Percentiles rank a stretch among this genome's conserved stretches.
These are phyloP conservation scores for Drepanosiphum platanoidis DNA, from an alignment of 2,888 invertebrate genomes.

Conservation along the genomic window DNA sequence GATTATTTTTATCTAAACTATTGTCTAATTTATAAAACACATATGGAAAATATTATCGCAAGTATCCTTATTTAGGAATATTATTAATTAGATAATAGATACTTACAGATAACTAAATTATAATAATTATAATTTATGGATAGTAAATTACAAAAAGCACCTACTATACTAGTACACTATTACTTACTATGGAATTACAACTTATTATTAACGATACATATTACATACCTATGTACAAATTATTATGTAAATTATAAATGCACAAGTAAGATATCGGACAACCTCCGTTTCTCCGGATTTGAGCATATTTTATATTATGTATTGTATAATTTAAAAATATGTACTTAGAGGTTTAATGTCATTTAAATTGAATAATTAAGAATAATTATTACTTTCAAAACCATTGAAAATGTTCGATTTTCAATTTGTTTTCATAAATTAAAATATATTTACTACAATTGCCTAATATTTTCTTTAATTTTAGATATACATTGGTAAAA, in stretches of 20 bases:
- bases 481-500: background rate
- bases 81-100: too few species aligned
- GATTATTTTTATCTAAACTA: background rate
- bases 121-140: background rate
- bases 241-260: slow-evolving; percentile 12
- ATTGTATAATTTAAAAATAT: background rate
- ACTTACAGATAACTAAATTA: background rate
- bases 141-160: slow-evolving; percentile 35
- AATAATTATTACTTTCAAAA: background rate
- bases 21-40: background rate
- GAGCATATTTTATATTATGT: background rate
- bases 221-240: slow-evolving; percentile 2
- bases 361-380: background rate
- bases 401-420: background rate
- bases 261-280: background rate
- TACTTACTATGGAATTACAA: slow-evolving; percentile 11
- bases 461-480: background rate
- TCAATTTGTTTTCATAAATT: background rate
- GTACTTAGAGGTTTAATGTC: background rate
- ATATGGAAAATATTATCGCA: background rate
- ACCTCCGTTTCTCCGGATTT: background rate
- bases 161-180: slow-evolving; percentile 30
- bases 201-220: background rate
- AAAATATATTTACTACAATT: background rate
- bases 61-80: background rate